These are phyloP conservation scores for Cepaea hortensis DNA, from an alignment of 2,888 invertebrate genomes.

Conservation along the genomic window DNA sequence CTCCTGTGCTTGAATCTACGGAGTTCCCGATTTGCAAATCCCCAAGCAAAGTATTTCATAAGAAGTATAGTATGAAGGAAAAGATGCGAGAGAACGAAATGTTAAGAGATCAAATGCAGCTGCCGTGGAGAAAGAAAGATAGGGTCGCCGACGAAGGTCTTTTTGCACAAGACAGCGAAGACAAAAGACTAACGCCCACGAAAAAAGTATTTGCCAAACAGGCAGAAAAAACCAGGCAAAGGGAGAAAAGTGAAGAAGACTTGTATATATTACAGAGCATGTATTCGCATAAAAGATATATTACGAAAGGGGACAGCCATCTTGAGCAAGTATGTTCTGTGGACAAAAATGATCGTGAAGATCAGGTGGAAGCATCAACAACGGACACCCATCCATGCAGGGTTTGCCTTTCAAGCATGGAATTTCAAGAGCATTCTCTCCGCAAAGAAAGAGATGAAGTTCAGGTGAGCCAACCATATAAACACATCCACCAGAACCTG, in stretches of 20 bases:
- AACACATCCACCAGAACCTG: too few species aligned
- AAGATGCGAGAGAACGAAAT: neutral
- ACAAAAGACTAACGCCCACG: neutral
- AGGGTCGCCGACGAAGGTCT: too few species aligned
- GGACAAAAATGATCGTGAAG: neutral
- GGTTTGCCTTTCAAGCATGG: neutral
- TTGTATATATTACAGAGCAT: neutral
- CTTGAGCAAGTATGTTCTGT: too few species aligned
- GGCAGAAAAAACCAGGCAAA: neutral
- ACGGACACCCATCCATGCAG: neutral
- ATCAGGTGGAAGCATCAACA: neutral
- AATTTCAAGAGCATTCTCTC: too few species aligned
- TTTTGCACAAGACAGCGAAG: too few species aligned
- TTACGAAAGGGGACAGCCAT: neutral
- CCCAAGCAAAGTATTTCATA: slow-evolving; percentile 7
- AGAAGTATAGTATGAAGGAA: neutral
- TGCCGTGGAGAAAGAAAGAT: neutral
- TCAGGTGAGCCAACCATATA: too few species aligned
- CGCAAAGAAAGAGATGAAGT: too few species aligned
- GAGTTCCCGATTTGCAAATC: neutral
- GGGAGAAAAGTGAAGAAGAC: neutral
- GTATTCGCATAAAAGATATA: neutral
- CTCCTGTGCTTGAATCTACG: neutral
- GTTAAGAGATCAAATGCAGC: neutral
- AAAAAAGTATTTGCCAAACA: neutral